These are phyloP conservation scores for Balearica regulorum DNA, from an alignment of 2,797 vertebrate species.

Conservation along the genomic window DNA sequence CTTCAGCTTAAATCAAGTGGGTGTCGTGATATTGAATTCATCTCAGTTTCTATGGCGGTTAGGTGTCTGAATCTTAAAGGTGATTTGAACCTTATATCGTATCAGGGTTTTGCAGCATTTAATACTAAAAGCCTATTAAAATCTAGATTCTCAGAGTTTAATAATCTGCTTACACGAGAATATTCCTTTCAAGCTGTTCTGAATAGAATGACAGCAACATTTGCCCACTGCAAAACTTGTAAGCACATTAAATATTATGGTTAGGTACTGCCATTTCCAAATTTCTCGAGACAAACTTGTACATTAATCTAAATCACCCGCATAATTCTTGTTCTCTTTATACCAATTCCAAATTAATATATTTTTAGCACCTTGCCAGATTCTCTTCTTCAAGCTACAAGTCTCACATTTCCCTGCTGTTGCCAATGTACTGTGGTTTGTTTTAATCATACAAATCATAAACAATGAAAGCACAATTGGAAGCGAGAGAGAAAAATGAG, in stretches of 20 bases:
- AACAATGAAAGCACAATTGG: slow-evolving; percentile 36
- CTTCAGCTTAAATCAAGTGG: background rate
- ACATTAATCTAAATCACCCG: background rate
- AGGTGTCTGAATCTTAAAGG: background rate
- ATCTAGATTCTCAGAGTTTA: slow-evolving; percentile 26
- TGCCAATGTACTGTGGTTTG: background rate
- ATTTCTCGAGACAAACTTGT: background rate
- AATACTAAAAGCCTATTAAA: slow-evolving; percentile 57
- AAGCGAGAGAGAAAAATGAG: slow-evolving; percentile 49
- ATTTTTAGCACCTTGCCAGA: slow-evolving; percentile 43
- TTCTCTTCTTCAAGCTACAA: background rate
- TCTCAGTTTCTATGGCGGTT: background rate
- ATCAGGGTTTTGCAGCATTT: slow-evolving; percentile 18
- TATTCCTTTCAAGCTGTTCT: slow-evolving; percentile 33
- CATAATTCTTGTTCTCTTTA: background rate
- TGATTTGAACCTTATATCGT: background rate
- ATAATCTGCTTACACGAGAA: slow-evolving; percentile 29
- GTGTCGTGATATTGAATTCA: background rate
- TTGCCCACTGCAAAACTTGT: slow-evolving; percentile 6
- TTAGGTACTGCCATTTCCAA: background rate
- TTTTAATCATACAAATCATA: slow-evolving; percentile 50
- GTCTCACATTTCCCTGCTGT: slow-evolving; percentile 41
- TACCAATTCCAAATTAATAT: slow-evolving; percentile 5
- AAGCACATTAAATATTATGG: background rate
- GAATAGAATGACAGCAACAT: background rate